Evolutionary conservation across 2,113 vertebrate genomes (phyloP).

Genomic region (Acinonyx jubatus): DNA sequence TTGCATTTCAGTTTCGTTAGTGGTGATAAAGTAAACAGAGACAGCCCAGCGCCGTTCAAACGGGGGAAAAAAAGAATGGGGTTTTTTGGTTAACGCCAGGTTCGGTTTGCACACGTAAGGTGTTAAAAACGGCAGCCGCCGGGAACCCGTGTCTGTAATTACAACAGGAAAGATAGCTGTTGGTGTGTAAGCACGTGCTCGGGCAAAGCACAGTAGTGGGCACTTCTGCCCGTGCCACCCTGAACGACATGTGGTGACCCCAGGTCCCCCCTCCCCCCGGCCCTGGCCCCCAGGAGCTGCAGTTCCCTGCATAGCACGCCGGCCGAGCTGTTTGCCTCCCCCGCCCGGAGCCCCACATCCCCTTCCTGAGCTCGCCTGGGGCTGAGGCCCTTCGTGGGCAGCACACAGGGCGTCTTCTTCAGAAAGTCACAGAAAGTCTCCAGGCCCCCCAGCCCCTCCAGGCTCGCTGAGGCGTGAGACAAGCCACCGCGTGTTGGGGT

Average conservation of each 20-base stretch:
- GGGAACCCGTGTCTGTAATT: background rate
- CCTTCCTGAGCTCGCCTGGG: background rate
- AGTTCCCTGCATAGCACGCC: accelerated
- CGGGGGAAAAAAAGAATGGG: background rate
- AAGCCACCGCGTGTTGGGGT: background rate
- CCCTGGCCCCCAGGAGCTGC: no score
- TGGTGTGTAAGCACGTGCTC: background rate
- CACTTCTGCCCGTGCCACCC: background rate
- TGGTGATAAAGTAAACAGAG: background rate
- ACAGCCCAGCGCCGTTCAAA: background rate
- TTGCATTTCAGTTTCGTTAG: background rate
- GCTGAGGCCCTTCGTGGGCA: background rate
- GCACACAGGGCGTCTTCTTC: background rate
- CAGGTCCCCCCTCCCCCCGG: accelerated
- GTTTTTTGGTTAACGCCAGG: constrained; percentile 40
- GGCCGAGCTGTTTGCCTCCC: background rate
- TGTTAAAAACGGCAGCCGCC: background rate
- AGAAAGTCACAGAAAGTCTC: background rate
- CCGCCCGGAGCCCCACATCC: background rate
- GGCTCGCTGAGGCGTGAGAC: background rate
- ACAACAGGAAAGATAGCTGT: background rate
- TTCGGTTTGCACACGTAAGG: background rate
- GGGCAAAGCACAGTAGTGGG: background rate
- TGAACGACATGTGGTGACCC: background rate
- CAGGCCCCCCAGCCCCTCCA: background rate